Evolutionary conservation across 2,888 invertebrate species (phyloP).

Genomic region (Adineta ricciae): DNA sequence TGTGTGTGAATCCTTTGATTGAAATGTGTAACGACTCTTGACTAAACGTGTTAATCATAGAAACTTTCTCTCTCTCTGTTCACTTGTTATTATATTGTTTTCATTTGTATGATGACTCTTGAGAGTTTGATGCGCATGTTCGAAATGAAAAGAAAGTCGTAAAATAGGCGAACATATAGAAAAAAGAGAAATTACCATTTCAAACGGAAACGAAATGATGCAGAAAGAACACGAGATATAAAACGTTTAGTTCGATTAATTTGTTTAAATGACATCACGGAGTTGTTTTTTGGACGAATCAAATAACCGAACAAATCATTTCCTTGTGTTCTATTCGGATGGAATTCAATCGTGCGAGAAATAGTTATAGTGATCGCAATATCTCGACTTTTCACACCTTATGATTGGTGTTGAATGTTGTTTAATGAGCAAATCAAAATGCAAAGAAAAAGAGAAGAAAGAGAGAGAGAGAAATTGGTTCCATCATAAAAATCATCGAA

Average conservation of each 20-base stretch:
- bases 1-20: neutral
- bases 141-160: neutral
- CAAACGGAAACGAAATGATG: neutral
- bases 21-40: constrained; percentile 4
- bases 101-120: constrained; percentile 13
- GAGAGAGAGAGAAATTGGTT: neutral
- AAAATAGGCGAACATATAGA: neutral
- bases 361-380: neutral
- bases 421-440: neutral
- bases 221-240: neutral
- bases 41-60: constrained; percentile 13
- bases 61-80: neutral
- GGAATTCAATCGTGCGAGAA: neutral
- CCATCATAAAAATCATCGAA: constrained; percentile 3
- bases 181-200: neutral
- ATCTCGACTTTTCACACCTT: neutral
- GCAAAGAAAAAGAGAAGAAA: neutral
- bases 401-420: neutral
- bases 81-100: constrained; percentile 11
- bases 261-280: neutral
- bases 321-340: neutral
- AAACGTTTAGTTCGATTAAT: neutral
- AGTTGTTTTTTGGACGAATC: neutral
- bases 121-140: constrained; percentile 3
- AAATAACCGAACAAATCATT: neutral